These are phyloP conservation scores for Hetaerina americana DNA, from an alignment of 1,140 invertebrate species.

Conservation along the genomic window DNA sequence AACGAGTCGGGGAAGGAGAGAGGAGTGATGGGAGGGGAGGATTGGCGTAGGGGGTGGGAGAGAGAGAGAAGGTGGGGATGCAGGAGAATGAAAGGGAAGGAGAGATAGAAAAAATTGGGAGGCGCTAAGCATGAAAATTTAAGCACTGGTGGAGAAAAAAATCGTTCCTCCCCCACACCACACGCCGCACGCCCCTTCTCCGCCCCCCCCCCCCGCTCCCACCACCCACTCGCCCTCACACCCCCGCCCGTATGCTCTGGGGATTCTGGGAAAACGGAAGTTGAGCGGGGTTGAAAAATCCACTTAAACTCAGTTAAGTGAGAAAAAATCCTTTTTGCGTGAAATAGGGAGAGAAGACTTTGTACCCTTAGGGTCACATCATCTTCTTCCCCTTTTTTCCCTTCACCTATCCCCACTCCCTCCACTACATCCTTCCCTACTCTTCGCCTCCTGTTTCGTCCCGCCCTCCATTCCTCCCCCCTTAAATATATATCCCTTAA, in stretches of 20 bases:
- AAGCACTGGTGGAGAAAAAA: neutral
- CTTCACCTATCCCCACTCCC: no score
- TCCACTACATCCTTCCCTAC: no score
- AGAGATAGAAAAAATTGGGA: neutral
- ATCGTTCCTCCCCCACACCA: neutral
- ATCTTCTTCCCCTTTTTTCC: neutral
- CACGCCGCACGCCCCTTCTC: no score
- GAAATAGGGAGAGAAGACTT: neutral
- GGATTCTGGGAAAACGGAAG: neutral
- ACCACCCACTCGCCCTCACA: no score
- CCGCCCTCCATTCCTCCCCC: no score
- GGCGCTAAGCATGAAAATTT: neutral
- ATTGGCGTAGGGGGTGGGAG: neutral
- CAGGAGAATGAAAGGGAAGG: neutral
- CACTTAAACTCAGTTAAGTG: neutral
- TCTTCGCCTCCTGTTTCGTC: no score
- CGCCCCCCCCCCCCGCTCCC: no score
- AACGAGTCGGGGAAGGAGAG: no score
- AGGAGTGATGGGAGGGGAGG: neutral
- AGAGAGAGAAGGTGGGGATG: neutral
- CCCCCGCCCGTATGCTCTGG: no score
- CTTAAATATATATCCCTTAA: no score
- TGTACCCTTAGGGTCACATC: neutral
- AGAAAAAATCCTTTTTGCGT: neutral
- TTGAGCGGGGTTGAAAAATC: neutral